Evolutionary conservation across 2,888 invertebrate genomes (phyloP).

Genomic region (Serrognathus titanus): DNA sequence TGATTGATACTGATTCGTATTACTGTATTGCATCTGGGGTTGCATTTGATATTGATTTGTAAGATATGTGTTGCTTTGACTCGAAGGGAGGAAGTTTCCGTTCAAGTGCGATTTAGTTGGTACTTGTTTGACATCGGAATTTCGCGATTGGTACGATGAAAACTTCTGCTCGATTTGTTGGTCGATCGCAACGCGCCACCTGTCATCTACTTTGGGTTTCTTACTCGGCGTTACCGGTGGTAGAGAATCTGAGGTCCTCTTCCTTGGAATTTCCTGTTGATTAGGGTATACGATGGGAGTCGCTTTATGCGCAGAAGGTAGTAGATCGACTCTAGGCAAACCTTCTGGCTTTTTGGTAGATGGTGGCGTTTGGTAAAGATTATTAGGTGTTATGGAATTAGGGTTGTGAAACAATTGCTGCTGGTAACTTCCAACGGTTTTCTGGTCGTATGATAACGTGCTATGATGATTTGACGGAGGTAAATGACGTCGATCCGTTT

Average conservation of each 20-base stretch:
- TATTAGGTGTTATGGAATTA: slow-evolving; percentile 35
- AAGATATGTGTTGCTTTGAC: slow-evolving; percentile 31
- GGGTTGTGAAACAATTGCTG: slow-evolving; percentile 12
- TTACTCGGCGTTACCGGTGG: slow-evolving; percentile 44
- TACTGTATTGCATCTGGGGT: slow-evolving; percentile 6
- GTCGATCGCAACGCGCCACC: slow-evolving; percentile 54
- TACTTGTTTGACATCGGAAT: slow-evolving; percentile 32
- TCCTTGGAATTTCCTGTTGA: slow-evolving; percentile 32
- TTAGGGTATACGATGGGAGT: slow-evolving; percentile 24
- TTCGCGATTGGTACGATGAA: slow-evolving; percentile 40
- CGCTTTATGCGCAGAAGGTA: slow-evolving; percentile 26
- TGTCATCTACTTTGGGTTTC: slow-evolving; percentile 50
- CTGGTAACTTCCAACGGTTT: slow-evolving; percentile 18
- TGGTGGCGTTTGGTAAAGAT: slow-evolving; percentile 48
- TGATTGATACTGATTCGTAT: slow-evolving; percentile 27
- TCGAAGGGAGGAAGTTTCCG: slow-evolving; percentile 24
- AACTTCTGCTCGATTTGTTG: slow-evolving; percentile 56
- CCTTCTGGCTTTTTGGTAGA: slow-evolving; percentile 28
- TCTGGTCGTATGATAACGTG: slow-evolving; percentile 18
- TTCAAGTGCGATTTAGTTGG: slow-evolving; percentile 30
- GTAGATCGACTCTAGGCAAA: slow-evolving; percentile 36
- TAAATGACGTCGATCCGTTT: slow-evolving; percentile 2
- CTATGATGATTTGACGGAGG: not conserved
- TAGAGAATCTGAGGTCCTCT: slow-evolving; percentile 38
- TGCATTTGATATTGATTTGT: slow-evolving; percentile 33